Evolutionary conservation across 2,113 vertebrate species (phyloP).

Genomic region (Syngnathus typhle): DNA sequence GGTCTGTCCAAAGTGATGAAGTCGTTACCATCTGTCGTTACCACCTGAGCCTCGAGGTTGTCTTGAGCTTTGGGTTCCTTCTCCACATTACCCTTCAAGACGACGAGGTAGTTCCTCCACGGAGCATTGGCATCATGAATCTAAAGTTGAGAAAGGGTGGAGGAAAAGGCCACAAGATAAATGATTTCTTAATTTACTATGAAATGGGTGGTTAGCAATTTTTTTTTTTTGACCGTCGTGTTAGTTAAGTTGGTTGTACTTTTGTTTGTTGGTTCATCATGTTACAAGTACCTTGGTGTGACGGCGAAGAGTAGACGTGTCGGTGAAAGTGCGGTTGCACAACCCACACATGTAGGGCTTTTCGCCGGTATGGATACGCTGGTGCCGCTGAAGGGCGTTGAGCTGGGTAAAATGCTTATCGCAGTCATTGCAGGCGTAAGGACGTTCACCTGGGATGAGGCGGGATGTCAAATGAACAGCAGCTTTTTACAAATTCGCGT

Average conservation of each 20-base stretch:
- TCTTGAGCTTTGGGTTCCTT: slow-evolving; percentile 51
- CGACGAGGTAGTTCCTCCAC: slow-evolving; percentile 95
- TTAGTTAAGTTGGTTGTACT: not conserved
- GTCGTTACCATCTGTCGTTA: slow-evolving; percentile 67
- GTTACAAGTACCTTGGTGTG: slow-evolving; percentile 78
- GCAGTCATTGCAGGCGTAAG: slow-evolving; percentile 89
- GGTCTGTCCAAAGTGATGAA: slow-evolving; percentile 61
- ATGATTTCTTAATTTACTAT: too few species aligned
- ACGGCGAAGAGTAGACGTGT: slow-evolving; percentile 92
- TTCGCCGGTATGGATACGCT: slow-evolving; percentile 94
- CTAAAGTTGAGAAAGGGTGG: slow-evolving; percentile 55
- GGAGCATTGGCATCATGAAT: slow-evolving; percentile 90
- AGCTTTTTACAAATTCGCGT: not conserved
- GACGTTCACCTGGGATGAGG: slow-evolving; percentile 79
- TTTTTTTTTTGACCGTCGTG: too few species aligned
- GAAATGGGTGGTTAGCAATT: too few species aligned
- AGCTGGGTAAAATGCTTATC: slow-evolving; percentile 95
- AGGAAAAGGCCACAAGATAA: not conserved
- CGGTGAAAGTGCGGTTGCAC: slow-evolving; percentile 87
- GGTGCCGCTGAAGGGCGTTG: slow-evolving; percentile 91
- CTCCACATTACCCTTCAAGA: slow-evolving; percentile 81
- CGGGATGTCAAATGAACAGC: not conserved
- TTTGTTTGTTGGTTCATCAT: not conserved
- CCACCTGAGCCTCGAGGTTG: slow-evolving; percentile 68
- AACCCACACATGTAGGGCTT: slow-evolving; percentile 96